These are phyloP conservation scores for Radopholus similis DNA, from an alignment of 1,140 invertebrate species.

Conservation along the genomic window DNA sequence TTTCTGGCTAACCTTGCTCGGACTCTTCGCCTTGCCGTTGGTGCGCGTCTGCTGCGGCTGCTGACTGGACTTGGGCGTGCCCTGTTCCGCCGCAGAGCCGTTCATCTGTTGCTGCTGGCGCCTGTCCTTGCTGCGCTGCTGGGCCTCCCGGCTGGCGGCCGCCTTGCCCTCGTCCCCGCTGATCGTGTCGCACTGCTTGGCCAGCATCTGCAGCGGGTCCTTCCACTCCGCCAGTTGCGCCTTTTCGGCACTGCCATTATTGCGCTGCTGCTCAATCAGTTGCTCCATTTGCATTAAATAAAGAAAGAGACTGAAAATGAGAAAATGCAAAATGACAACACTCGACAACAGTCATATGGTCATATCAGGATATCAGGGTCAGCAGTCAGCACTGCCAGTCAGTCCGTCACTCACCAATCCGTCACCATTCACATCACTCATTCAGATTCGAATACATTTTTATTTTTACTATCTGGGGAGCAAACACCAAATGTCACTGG, in stretches of 20 bases:
- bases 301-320: no score
- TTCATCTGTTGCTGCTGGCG: neutral
- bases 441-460: no score
- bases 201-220: slow-evolving; percentile 16
- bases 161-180: slow-evolving; percentile 5
- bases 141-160: neutral
- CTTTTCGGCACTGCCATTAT: neutral
- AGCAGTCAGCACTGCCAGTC: no score
- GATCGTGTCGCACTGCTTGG: slow-evolving; percentile 19
- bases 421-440: no score
- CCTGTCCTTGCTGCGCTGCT: neutral
- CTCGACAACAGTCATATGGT: no score
- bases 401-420: no score
- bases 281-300: no score
- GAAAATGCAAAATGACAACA: no score
- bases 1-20: slow-evolving; percentile 3
- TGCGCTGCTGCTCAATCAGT: slow-evolving; percentile 1
- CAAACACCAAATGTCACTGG: no score
- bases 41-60: neutral
- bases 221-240: slow-evolving; percentile 1
- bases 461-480: no score
- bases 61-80: neutral
- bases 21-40: slow-evolving; percentile 7
- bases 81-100: neutral
- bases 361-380: no score